A percentile compares a stretch with the other conserved stretches of the same genome.
phyloP scores from a whole-genome alignment of 2,797 vertebrate species.

The Pantherophis vulpinus region DNA sequence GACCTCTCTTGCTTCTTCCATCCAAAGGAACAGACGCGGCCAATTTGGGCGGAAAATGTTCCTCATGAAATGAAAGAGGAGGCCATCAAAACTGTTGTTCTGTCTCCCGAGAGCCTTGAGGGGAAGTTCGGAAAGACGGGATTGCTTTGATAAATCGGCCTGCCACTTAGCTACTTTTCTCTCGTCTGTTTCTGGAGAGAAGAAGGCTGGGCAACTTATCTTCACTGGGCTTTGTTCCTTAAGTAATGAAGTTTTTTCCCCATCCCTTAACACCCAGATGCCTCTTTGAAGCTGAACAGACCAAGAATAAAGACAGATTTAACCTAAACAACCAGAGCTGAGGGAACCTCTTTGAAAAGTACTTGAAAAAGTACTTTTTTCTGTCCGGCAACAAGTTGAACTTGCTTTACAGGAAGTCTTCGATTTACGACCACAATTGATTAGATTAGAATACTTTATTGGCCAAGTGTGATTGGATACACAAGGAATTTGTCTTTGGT shows the following conservation, averaged over 20 bases:
- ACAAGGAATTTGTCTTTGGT: no score
- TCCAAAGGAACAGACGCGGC: background rate
- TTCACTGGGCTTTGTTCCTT: accelerated
- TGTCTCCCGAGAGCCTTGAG: background rate
- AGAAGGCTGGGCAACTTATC: accelerated
- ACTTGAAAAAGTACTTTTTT: no score
- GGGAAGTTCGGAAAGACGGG: background rate
- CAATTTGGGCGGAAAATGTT: background rate
- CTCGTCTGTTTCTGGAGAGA: accelerated
- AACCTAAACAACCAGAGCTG: background rate
- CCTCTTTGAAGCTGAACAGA: background rate
- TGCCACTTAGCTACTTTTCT: accelerated
- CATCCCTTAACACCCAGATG: accelerated
- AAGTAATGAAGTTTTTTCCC: accelerated
- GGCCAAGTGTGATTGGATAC: no score
- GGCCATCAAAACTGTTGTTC: background rate
- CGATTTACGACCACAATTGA: background rate
- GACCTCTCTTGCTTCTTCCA: background rate
- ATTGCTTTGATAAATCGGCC: background rate
- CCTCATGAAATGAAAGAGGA: background rate
- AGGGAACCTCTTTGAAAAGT: background rate
- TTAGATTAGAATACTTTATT: no score
- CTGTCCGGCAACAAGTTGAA: background rate
- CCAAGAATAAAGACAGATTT: background rate
- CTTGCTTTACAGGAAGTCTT: background rate